A percentile compares a stretch with the other conserved stretches of the same genome.
Conservation (phyloP, 2,888 invertebrate species). For the Limulus polyphemus region DNA sequence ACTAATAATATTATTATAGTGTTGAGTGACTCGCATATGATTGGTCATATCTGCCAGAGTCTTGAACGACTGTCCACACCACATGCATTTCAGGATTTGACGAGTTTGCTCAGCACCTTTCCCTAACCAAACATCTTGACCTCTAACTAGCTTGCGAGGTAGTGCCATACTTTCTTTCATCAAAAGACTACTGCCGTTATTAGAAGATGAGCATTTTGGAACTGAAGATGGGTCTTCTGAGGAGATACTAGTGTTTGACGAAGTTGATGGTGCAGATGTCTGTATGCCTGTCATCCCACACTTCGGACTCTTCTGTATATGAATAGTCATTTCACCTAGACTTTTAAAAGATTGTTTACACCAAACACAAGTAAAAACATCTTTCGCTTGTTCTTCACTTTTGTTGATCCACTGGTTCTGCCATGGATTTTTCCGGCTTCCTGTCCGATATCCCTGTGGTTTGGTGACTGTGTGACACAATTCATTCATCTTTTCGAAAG, state of each 20-base stretch:
- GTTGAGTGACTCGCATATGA: constrained; percentile 97
- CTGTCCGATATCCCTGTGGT: too few relatives aligned
- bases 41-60: constrained; percentile 94
- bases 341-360: constrained; percentile 94
- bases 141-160: constrained; percentile 85
- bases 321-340: constrained; percentile 81
- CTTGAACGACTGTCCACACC: constrained; percentile 95
- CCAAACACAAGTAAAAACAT: constrained; percentile 94
- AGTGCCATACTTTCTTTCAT: constrained; percentile 78
- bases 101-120: constrained; percentile 94
- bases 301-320: constrained; percentile 97
- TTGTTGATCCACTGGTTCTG: constrained; percentile 97
- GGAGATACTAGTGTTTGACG: constrained; percentile 3
- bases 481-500: too few relatives aligned
- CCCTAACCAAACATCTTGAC: constrained; percentile 95
- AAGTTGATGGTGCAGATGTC: constrained; percentile 13
- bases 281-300: constrained; percentile 44
- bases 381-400: constrained; percentile 74
- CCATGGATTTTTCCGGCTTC: constrained; percentile 50
- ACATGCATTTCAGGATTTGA: constrained; percentile 95
- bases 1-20: constrained; percentile 94
- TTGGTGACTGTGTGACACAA: too few relatives aligned
- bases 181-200: constrained; percentile 29
- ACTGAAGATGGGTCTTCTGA: constrained; percentile 19
- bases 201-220: constrained; percentile 25